Evolutionary conservation across 2,113 vertebrate species (phyloP).

Genomic region (Corythornis madagascariensis): DNA sequence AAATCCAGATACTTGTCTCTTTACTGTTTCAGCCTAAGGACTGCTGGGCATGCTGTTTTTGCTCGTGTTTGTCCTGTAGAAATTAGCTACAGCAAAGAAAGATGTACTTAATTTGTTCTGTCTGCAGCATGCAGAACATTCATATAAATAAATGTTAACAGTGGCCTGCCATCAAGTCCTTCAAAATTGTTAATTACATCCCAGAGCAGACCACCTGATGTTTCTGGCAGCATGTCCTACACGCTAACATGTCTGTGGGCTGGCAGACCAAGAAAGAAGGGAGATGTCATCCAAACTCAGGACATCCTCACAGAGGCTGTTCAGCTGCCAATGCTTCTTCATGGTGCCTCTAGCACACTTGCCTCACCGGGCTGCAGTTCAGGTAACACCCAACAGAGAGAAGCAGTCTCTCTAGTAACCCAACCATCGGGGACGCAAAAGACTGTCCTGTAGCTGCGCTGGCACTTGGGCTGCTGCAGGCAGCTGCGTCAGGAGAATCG

Average conservation of each 20-base stretch:
- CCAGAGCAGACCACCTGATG: not conserved
- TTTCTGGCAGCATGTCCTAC: not conserved
- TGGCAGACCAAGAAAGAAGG: not conserved
- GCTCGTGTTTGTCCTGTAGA: not conserved
- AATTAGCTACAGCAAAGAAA: not conserved
- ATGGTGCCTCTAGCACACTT: fast-evolving
- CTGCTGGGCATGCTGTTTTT: not conserved
- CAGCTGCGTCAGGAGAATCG: not conserved
- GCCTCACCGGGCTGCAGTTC: not conserved
- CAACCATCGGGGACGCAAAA: not conserved
- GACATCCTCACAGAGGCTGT: not conserved
- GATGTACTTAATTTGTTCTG: fast-evolving
- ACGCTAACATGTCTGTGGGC: not conserved
- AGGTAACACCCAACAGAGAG: not conserved
- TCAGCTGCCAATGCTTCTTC: not conserved
- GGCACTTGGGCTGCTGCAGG: not conserved
- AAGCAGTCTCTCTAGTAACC: not conserved
- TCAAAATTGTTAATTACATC: not conserved
- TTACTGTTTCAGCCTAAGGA: not conserved
- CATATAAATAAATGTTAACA: not conserved
- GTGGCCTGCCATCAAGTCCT: not conserved
- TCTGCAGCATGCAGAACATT: not conserved
- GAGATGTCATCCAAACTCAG: not conserved
- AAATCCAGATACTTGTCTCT: not conserved
- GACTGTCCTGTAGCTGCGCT: not conserved